Evolutionary conservation across 2,888 invertebrate genomes (phyloP), one percentile per base, ranked within the genome.

Genomic region (Cephus nigrinus): DNA sequence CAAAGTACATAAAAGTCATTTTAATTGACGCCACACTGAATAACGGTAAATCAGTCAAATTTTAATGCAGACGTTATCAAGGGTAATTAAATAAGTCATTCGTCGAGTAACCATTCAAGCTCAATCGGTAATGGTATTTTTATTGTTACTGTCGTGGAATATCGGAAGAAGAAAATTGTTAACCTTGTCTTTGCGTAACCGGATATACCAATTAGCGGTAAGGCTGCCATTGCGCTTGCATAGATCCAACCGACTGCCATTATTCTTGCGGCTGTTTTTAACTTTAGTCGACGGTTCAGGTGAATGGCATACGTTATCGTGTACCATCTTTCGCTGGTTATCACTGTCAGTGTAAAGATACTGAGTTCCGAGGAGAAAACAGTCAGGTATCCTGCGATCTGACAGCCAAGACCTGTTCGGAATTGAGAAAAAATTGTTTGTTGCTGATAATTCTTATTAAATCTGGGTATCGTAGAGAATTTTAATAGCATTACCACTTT

Each of bases 311-410:
- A 93, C 12, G 93, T 93, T 81, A 94, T 93, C 77, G 94, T 93
- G 84, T 92, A 93, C 93, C 93, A 93, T 5, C 94, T 91, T 88
- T 95, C 94, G 72, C 94, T 92, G 0, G 95, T 94, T 83, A 95
- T 95, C 68, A 95, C 92, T 0, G 94, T 93, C 84, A 95, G 90
- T 0, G 95, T 95, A 89, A 94, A 94, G 4, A 95, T 94, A 75
- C 94, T 94, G 73, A 95, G 92, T 84, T 95, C 94, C 78, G 94
- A 93, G 36, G 94, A 94, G 86, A 94, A 94, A 12, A 94, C 93
- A 0, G 94, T 94, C 75, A 95, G 90, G 86, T 94, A 95, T 1
- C 95, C 95, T 0, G 95, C 94, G 30, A 94, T 92, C 82, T 93
- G 92, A 86, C 95, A 95, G 1, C 95, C 95, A 83, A 91, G 89